Base-by-base conservation (phyloP, 1,140 invertebrate species). In the Ganaspis sp. region DNA sequence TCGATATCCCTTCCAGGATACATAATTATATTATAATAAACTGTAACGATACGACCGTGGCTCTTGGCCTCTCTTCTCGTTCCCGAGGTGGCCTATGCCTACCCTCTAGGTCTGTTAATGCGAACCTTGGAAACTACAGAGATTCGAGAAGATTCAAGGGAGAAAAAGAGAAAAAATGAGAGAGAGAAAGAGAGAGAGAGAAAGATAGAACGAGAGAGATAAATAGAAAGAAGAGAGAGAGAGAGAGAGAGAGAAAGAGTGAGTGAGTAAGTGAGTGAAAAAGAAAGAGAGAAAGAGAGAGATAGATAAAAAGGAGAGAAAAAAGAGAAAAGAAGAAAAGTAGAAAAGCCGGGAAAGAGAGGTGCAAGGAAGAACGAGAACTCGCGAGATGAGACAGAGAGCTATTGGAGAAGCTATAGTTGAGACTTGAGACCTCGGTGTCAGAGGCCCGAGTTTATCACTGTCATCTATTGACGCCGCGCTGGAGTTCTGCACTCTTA, bases 21-120 rank as follows among this genome's bases (percentile, higher is more conserved):
- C 90, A 87, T 91, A 90, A 91, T 91, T 91, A 90, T 90, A 91
- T 88, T 91, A 91, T 90, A 91, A 91, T 91, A 91, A 91, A 91
- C 85, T 90, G 88, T 90, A 90, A 89, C 88, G 89, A 91, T 90
- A 88, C 81, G 80, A 82, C 76, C 82, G 72, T 83, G 82, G 74
- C 77, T 83, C 80, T 84, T 84, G 78, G 77, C 82, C 82, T 80
- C 72, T 17, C 1, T 49, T n/a, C 4, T 83, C 70, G 73, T 80
- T 75, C 82, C 70, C 76, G 75, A 81, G 72, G 17, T 21, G 42
- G 70, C 58, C 38, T 15, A 69, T 15, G 73, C 64, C 73, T 74
- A 74, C 69, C 26, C 49, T 69, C 74, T 78, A 54, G 77, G 64
- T 78, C 75, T 80, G 78, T 78, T 49, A 17, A 49, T 49, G n/a